These are phyloP conservation scores for Orestias chungarensis DNA, from an alignment of 2,797 vertebrate genomes.

Conservation along the genomic window DNA sequence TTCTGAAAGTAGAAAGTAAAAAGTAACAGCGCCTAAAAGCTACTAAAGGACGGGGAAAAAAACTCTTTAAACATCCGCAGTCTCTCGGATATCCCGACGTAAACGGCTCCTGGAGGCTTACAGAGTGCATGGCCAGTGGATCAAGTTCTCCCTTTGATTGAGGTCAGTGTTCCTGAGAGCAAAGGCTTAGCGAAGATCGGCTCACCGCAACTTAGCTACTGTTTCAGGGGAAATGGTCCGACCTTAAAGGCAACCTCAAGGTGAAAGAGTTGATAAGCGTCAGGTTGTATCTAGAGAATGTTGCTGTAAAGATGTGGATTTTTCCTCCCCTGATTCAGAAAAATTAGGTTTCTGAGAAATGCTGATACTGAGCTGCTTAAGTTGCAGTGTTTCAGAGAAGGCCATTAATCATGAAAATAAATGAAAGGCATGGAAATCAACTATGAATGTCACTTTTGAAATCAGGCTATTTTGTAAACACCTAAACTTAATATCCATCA, in stretches of 20 bases:
- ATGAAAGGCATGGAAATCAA: background rate
- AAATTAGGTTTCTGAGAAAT: slow-evolving; percentile 29
- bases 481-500: background rate
- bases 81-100: background rate
- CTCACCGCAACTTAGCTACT: slow-evolving; percentile 69
- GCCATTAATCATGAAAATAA: background rate
- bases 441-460: background rate
- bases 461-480: background rate
- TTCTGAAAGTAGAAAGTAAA: slow-evolving; percentile 3
- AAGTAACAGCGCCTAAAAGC: background rate
- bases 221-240: slow-evolving; percentile 67
- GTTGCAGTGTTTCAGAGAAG: background rate
- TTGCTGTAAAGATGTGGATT: slow-evolving; percentile 20
- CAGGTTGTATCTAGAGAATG: slow-evolving; percentile 13
- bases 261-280: slow-evolving; percentile 55
- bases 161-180: slow-evolving; percentile 56
- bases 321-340: slow-evolving; percentile 21
- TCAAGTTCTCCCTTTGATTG: slow-evolving; percentile 70
- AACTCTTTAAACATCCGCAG: background rate
- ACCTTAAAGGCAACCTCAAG: slow-evolving; percentile 63
- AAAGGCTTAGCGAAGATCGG: slow-evolving; percentile 44
- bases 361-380: slow-evolving; percentile 4
- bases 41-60: background rate
- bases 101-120: slow-evolving; percentile 38
- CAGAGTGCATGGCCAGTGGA: slow-evolving; percentile 60